phyloP scores from a whole-genome alignment of 2,797 vertebrate species.

The Oceanodroma leucorhoa region DNA sequence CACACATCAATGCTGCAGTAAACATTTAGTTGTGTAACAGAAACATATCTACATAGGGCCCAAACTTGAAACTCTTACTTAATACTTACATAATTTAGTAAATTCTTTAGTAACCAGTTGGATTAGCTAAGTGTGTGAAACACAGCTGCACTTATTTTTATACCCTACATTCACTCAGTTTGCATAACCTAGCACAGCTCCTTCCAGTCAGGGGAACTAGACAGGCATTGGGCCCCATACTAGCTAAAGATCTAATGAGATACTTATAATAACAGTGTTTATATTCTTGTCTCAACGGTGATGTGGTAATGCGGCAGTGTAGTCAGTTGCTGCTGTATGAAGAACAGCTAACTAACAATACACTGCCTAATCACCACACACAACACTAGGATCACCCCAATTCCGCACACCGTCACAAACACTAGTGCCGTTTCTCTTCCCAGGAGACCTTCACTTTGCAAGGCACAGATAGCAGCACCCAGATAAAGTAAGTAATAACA shows the following conservation, averaged over 20 bases:
- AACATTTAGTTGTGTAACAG: background rate
- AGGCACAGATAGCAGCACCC: background rate
- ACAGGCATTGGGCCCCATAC: background rate
- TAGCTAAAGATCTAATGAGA: background rate
- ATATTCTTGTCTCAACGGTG: background rate
- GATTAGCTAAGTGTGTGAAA: background rate
- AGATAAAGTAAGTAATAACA: background rate
- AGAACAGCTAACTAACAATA: slow-evolving; percentile 72
- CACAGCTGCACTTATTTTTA: background rate
- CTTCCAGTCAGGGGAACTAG: background rate
- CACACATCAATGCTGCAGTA: background rate
- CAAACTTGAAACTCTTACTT: background rate
- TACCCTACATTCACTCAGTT: background rate
- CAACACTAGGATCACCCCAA: background rate
- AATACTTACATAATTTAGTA: background rate
- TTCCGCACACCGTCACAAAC: background rate
- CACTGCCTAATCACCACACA: slow-evolving; percentile 71
- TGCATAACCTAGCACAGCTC: background rate
- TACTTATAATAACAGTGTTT: background rate
- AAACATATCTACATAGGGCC: background rate
- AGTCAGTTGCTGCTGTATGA: slow-evolving; percentile 67
- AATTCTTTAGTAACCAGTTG: background rate
- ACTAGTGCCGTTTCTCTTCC: background rate
- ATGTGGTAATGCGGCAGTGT: slow-evolving; percentile 67
- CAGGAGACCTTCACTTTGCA: background rate